Base-by-base conservation (phyloP, 1,140 invertebrate genomes). In the Bombus consobrinus region DNA sequence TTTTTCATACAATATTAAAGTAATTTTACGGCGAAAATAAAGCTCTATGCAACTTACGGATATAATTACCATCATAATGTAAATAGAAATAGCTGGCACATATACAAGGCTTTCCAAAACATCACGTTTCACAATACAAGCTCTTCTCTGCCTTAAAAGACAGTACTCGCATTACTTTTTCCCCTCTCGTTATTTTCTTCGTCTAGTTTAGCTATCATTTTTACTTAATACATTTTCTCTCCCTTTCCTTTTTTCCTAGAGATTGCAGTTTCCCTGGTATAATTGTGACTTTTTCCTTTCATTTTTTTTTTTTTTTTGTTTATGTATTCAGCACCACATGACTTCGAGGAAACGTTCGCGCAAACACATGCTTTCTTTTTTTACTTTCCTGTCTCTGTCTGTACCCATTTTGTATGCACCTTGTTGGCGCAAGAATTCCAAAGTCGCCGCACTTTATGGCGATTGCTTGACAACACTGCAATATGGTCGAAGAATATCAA, bases 1-100 rank as follows among this genome's bases (percentile, higher is more conserved):
- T 41, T 64, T 77, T 62, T 62, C 34, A 69, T 66, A 68, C 81
- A 74, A 80, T 62, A 59, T 82, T 34, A 73, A 87, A 86, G 64
- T 53, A 85, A 76, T 64, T 59, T 53, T 79, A 80, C 74, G 28
- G 34, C 78, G 57, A 89, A 81, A 90, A 82, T 85, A 87, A 89
- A 86, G 69, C 72, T 80, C 79, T 76, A 85, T 73, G 64, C 62
- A 78, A 88, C 80, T 91, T 90, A 86, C 75, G 76, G 85, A 90
- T 91, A 89, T 87, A 90, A 92, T 87, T 92, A 89, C 77, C 89
- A 81, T 88, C 93, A 93, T 89, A 91, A 93, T 93, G 90, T 90
- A 92, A 93, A 93, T 94, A 94, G 92, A 91, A 93, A 93, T 91
- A 93, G 87, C 94, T 94, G 93, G 93, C 94, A 94, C 92, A 92